A percentile compares a stretch with the other conserved stretches of the same genome.
These are phyloP conservation scores for Dromius quadrimaculatus DNA, from an alignment of 2,888 invertebrate genomes.

Conservation along the genomic window DNA sequence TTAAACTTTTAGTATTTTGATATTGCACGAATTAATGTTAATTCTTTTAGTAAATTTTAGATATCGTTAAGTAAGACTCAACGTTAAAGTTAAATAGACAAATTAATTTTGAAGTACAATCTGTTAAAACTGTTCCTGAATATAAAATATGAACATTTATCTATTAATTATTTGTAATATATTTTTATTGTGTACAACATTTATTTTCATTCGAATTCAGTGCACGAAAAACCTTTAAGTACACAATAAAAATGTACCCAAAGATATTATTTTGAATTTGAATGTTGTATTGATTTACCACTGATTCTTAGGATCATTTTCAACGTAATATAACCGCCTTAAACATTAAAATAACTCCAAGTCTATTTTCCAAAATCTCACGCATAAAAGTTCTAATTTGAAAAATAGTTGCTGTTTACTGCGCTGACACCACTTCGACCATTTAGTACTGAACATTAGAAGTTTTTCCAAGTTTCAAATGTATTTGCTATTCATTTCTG, in stretches of 20 bases:
- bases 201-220: constrained; percentile 11
- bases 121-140: constrained; percentile 50
- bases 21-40: constrained; percentile 53
- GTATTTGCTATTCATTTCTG: too few relatives aligned
- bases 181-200: constrained; percentile 45
- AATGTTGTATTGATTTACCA: constrained; percentile 39
- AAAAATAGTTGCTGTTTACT: too few relatives aligned
- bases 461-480: too few relatives aligned
- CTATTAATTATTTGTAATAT: constrained; percentile 47
- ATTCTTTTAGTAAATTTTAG: constrained; percentile 52
- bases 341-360: too few relatives aligned
- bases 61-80: constrained; percentile 44
- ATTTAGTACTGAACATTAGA: too few relatives aligned
- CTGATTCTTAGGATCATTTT: constrained; percentile 52
- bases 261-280: constrained; percentile 23
- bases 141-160: constrained; percentile 43
- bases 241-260: constrained; percentile 45
- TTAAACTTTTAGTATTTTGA: constrained; percentile 52
- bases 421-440: too few relatives aligned
- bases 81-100: constrained; percentile 50
- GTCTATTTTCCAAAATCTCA: too few relatives aligned
- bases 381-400: too few relatives aligned
- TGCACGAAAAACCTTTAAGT: constrained; percentile 25
- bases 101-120: constrained; percentile 50
- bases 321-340: constrained; percentile 41